Percentiles rank a stretch among this genome's conserved stretches.
These are phyloP conservation scores for Actenoides lindsayi DNA, from an alignment of 2,113 vertebrate genomes.

Conservation along the genomic window DNA sequence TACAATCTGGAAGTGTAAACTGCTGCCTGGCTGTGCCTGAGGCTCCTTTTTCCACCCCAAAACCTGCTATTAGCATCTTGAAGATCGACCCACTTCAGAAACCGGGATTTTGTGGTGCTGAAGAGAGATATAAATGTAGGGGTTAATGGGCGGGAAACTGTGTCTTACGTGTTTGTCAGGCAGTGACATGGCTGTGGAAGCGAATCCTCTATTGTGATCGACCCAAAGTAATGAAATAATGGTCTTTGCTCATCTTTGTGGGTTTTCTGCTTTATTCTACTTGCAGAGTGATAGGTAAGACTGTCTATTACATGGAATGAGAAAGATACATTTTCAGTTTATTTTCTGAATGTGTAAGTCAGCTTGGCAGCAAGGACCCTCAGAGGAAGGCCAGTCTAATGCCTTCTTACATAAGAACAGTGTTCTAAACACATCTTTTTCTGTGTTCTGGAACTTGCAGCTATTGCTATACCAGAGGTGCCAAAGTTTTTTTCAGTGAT, in stretches of 20 bases:
- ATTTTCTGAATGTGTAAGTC: not conserved
- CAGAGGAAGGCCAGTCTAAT: not conserved
- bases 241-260: not conserved
- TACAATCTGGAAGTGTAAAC: not conserved
- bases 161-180: not conserved
- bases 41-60: not conserved
- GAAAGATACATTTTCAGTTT: not conserved
- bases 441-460: not conserved
- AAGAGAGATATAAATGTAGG: not conserved
- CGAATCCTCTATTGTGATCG: not conserved
- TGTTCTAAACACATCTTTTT: not conserved
- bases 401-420: not conserved
- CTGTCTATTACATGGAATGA: not conserved
- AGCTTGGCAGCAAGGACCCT: not conserved
- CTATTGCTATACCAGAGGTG: not conserved
- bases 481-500: not conserved
- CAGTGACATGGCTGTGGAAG: not conserved
- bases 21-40: rapidly evolving
- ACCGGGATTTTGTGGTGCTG: not conserved
- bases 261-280: not conserved
- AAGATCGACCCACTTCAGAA: not conserved
- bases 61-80: not conserved
- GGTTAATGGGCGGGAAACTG: not conserved
- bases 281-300: not conserved
- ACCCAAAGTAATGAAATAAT: not conserved